Evolutionary conservation across 2,113 vertebrate genomes (phyloP).

Genomic region (Alosa alosa): DNA sequence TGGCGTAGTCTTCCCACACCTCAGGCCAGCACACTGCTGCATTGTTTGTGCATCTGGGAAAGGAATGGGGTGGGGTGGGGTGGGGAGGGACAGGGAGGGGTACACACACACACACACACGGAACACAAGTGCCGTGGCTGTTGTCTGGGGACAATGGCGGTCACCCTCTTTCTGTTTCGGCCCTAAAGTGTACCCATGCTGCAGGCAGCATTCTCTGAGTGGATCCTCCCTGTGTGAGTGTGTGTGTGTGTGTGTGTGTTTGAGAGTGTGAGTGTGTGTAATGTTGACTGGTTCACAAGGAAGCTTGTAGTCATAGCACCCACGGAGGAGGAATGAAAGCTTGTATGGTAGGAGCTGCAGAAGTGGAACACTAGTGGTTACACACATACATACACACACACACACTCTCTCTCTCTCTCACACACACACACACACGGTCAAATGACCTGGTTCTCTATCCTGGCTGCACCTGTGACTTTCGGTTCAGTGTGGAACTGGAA

Average conservation of each 20-base stretch:
- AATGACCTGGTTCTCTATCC: neutral
- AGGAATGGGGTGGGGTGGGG: conserved; percentile 53
- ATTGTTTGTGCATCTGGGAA: conserved; percentile 73
- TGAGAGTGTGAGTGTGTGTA: neutral
- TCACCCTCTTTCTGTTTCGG: conserved; percentile 39
- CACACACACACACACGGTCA: neutral
- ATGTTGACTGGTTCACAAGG: neutral
- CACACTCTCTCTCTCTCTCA: neutral
- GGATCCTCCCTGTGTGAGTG: neutral
- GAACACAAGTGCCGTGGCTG: conserved; percentile 49
- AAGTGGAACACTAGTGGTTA: neutral
- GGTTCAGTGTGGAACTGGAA: conserved; percentile 3
- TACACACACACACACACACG: conserved; percentile 28
- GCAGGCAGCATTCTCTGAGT: neutral
- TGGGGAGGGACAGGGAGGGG: conserved; percentile 54
- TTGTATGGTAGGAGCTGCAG: neutral
- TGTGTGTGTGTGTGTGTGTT: neutral
- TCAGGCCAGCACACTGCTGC: conserved; percentile 73
- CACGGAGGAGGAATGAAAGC: neutral
- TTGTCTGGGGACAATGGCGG: conserved; percentile 49
- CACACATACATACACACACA: neutral
- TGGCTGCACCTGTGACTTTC: conserved; percentile 3
- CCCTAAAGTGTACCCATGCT: neutral
- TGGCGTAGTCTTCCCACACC: conserved; percentile 74
- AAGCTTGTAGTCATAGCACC: conserved; percentile 2